phyloP scores from a whole-genome alignment of 2,797 vertebrate species.

The Sebastes paucispinis region DNA sequence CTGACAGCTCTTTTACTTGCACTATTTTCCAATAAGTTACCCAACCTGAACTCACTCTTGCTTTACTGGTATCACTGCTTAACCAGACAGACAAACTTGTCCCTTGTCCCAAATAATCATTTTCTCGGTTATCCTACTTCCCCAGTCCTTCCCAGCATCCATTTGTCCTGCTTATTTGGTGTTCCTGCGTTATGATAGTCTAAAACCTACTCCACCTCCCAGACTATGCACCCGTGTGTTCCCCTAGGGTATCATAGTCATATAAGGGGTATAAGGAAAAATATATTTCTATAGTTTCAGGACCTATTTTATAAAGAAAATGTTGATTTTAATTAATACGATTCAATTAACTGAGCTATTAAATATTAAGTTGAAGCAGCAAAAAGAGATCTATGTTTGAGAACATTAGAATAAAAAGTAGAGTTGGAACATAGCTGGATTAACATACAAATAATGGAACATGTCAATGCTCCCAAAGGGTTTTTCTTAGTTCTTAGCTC shows the following conservation, averaged over 20 bases:
- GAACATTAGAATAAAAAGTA: background rate
- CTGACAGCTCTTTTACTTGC: background rate
- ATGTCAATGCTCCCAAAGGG: background rate
- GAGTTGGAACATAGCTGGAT: background rate
- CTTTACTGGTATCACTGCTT: conserved; percentile 55
- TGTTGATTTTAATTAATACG: background rate
- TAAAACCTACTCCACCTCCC: conserved; percentile 40
- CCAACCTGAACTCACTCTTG: conserved; percentile 41
- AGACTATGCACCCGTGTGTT: conserved; percentile 27
- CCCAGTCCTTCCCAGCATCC: conserved; percentile 65
- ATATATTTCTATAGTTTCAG: background rate
- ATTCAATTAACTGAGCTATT: background rate
- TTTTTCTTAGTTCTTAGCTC: background rate
- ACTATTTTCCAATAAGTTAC: conserved; percentile 9
- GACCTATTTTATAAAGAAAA: background rate
- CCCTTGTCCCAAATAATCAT: conserved; percentile 50
- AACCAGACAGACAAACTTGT: conserved; percentile 67
- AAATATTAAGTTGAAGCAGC: background rate
- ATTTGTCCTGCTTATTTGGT: conserved; percentile 73
- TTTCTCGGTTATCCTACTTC: conserved; percentile 54
- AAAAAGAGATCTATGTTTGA: background rate
- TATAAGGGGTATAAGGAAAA: background rate
- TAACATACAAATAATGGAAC: background rate
- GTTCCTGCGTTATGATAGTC: conserved; percentile 55
- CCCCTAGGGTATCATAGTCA: conserved; percentile 7